These are phyloP conservation scores for Struthio camelus DNA, from an alignment of 2,113 vertebrate genomes.

Conservation along the genomic window DNA sequence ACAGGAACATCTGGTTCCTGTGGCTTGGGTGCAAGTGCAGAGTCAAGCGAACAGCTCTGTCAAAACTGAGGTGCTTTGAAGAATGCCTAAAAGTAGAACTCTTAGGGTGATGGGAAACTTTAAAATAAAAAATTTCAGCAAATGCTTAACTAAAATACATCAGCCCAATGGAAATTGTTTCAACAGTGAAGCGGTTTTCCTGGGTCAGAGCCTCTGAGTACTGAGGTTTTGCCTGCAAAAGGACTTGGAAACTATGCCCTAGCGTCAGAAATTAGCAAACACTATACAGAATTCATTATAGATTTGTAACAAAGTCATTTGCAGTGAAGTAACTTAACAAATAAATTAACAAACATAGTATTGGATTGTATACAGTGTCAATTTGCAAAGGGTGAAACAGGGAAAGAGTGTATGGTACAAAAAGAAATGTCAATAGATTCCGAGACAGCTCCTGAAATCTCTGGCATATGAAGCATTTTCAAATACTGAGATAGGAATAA, in stretches of 20 bases:
- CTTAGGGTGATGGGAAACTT: background rate
- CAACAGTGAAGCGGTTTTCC: background rate
- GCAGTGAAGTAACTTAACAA: background rate
- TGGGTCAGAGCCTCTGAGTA: background rate
- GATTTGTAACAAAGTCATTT: background rate
- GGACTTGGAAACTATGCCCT: background rate
- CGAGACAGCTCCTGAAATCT: background rate
- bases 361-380: background rate
- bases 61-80: background rate
- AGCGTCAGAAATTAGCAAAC: background rate
- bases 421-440: background rate
- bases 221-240: background rate
- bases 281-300: background rate
- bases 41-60: background rate
- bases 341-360: background rate
- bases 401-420: background rate
- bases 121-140: background rate
- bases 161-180: background rate
- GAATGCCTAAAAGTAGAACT: background rate
- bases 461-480: background rate
- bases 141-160: background rate
- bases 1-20: background rate
- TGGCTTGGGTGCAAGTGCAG: background rate
- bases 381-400: background rate
- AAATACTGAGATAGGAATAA: background rate